Base-by-base conservation (phyloP, 30 jellyfish, hydroid and myxozoan species). In the Turritopsis rubra region DNA sequence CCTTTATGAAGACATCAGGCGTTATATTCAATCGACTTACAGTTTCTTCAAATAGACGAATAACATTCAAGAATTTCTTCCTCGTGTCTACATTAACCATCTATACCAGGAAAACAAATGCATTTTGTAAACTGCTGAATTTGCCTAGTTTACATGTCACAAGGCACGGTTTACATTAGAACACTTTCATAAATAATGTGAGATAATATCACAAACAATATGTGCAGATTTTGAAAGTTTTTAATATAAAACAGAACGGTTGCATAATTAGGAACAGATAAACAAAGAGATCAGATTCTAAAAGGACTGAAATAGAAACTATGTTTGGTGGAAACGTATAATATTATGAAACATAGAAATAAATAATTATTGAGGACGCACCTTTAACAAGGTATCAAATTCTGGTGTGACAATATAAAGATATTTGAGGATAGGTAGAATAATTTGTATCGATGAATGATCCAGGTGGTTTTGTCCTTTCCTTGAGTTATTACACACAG, bases 21-120 rank as follows among this genome's bases (percentile, higher is more conserved):
- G 60, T 41, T 41, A 3, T 3, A 27, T 79, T 28, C 3, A 27
- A 27, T 21, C 27, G 21, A 88, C 83, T 65, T 8, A 92, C 98
- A 19, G 98, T 87, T 71, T 87, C 81, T 65, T 87, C 94, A 53
- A 92, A 77, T 81, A 85, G 65, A 18, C 88, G 65, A 22, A 78
- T 84, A 85, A 84, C 71, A n/a, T 84, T 87, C 80, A 92, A 84
- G 86, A 92, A 92, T 70, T 84, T 92, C 89, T 92, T 92, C 66
- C 98, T 80, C 17, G 98, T 84, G 71, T 92, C 98, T 21, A 92
- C 96, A 92, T 92, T 92, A 0, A 92, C 96, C 79, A 79, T 73
- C 84, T 83, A 41, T 3, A 41, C n/a, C n/a, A n/a, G n/a, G n/a
- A n/a, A n/a, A n/a, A n/a, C n/a, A n/a, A n/a, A n/a, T n/a, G n/a